Base-by-base conservation (phyloP, 1,140 invertebrate species). In the Drosophila triauraria region DNA sequence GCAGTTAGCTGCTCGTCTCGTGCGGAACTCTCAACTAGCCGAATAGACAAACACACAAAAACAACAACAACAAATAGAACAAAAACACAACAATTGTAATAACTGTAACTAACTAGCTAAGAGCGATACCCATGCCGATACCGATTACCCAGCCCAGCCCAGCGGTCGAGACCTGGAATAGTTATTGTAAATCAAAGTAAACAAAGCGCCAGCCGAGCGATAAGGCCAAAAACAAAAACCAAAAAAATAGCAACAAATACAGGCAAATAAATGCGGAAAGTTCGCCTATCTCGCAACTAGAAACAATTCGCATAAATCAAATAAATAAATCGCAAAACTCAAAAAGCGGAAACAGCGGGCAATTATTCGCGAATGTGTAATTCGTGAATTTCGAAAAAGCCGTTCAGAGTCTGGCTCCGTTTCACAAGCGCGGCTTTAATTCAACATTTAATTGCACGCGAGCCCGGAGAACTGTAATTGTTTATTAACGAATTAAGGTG, bases 1-100 rank as follows among this genome's bases (percentile, higher is more conserved):
- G 82, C 83, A 91, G 87, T 87, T 83, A 78, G 83, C 87, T 87
- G 75, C 81, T 91, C 88, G 88, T 81, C 80, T 85, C 91, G 84
- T 86, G 88, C 81, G 70, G 75, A 87, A 76, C 56, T 63, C 62
- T 64, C 68, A 83, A 67, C 83, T 63, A 60, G 57, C 58, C 58
- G 58, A 23, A 47, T 25, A 23, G 44, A 56, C 47, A 48, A 58
- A 17, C 25, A 65, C 61, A 58, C 63, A 62, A 47, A 51, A 60
- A 76, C 59, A 75, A 69, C 30, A 69, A 67, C 27, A 56, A 56
- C 53, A 59, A 57, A 56, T 48, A 48, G 56, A 80, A 58, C 40
- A 85, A 71, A 54, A 70, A 74, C 30, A 81, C 50, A 48, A 80
- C 68, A 68, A 54, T 48, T 75, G 53, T 44, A 74, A 48, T 51